Percentiles rank a stretch among this genome's conserved stretches.
Conservation (phyloP, 64 coral and sea anemone species). For the Montipora cactus region DNA sequence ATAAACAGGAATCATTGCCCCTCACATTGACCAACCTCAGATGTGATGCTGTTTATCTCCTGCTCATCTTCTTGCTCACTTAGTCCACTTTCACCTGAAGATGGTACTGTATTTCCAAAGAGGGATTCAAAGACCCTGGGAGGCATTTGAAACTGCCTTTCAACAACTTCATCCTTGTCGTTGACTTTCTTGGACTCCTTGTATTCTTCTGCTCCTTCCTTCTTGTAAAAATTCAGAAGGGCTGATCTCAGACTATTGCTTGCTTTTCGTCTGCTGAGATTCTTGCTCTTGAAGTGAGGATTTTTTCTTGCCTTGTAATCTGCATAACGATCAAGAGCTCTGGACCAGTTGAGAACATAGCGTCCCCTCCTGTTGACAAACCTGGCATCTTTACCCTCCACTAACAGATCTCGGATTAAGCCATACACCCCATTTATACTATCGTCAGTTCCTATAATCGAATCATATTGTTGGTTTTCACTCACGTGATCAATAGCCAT, state of each 20-base stretch:
- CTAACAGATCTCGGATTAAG: constrained; percentile 9
- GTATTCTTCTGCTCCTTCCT: constrained; percentile 43
- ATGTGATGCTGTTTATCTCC: background rate
- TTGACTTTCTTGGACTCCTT: constrained; percentile 26
- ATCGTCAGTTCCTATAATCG: background rate
- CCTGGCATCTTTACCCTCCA: constrained; percentile 7
- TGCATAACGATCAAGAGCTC: background rate
- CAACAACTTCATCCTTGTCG: background rate
- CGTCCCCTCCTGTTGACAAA: constrained; percentile 31
- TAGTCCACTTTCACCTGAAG: background rate
- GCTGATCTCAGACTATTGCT: constrained; percentile 36
- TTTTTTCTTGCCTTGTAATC: constrained; percentile 18
- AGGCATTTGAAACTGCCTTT: constrained; percentile 46
- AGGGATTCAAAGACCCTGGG: constrained; percentile 18
- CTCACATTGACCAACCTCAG: background rate
- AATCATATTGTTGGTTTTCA: background rate
- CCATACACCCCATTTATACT: constrained; percentile 18
- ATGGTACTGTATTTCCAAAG: background rate
- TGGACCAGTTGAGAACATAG: constrained; percentile 18
- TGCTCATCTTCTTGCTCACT: background rate
- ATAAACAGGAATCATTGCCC: no score
- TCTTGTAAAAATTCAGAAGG: constrained; percentile 35
- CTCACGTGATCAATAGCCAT: no score
- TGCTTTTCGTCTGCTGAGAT: background rate
- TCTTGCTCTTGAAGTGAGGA: constrained; percentile 21